A percentile compares a stretch with the other conserved stretches of the same genome.
Conservation (phyloP, 2,113 vertebrate genomes). For the Empidonax traillii region DNA sequence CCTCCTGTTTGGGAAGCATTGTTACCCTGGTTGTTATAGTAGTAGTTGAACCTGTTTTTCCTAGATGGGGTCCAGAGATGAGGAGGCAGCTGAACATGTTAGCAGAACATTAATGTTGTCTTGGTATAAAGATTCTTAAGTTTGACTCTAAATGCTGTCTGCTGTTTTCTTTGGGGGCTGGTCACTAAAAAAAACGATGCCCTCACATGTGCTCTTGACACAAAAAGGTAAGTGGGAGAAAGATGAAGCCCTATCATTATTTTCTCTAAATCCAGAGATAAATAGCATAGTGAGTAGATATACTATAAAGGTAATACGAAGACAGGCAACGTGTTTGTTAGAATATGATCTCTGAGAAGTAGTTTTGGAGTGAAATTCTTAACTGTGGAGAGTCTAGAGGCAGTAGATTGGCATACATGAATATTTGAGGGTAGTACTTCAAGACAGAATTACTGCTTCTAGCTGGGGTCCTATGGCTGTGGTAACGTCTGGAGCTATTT, state of each 20-base stretch:
- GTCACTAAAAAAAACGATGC: neutral
- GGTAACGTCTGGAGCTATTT: neutral
- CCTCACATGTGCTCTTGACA: neutral
- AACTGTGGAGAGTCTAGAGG: neutral
- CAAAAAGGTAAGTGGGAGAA: neutral
- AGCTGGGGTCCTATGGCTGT: neutral
- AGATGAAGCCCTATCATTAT: neutral
- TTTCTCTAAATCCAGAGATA: neutral
- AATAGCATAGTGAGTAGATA: neutral
- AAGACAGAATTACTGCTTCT: neutral
- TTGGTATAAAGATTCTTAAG: neutral
- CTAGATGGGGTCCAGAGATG: neutral
- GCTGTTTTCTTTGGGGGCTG: neutral
- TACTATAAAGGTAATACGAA: neutral
- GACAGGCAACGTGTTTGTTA: neutral
- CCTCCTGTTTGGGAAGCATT: neutral
- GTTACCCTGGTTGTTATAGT: neutral
- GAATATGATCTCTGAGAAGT: constrained; percentile 9
- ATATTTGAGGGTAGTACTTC: neutral
- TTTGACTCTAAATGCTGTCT: neutral
- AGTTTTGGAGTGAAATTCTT: neutral
- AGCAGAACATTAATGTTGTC: neutral
- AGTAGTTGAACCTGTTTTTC: neutral
- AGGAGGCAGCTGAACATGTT: neutral
- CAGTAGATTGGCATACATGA: rapidly evolving